Base-by-base conservation (phyloP, 2,113 vertebrate genomes). In the Cottus gobio region DNA sequence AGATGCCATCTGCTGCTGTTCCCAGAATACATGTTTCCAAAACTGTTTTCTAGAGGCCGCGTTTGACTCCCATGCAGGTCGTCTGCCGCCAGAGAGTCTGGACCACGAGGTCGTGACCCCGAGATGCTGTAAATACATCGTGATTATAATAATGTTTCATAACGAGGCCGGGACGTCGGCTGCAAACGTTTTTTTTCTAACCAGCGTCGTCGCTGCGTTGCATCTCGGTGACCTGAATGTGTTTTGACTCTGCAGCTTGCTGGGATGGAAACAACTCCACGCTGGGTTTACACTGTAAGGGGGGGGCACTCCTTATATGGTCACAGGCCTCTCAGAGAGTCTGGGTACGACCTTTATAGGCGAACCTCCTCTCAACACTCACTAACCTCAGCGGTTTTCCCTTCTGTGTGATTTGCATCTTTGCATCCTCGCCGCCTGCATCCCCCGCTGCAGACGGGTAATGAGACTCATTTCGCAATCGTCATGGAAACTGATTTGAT, bases 291-390 rank as follows among this genome's bases (percentile, higher is more conserved):
- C 78, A 85, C 28, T 22, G 57, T 10, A 16, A 10, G 61, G 68
- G 18, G 42, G 6, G 68, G 58, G 13, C 79, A 79, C 69, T 80
- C 92, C 91, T 91, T 91, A 90, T 91, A 85, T 90, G 91, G 91
- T 73, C 67, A 83, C 20, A 76, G 0, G 48, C 76, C 60, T 67
- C 56, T 52, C 75, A 61, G 50, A 30, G 61, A 54, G 69, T 65
- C 63, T 50, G 22, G 34, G 16, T 15, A 24, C 74, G n/a, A n/a
- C n/a, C n/a, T n/a, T n/a, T n/a, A n/a, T n/a, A n/a, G n/a, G n/a
- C n/a, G n/a, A n/a, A n/a, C n/a, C n/a, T n/a, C n/a, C n/a, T n/a
- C n/a, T n/a, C n/a, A n/a, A n/a, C n/a, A n/a, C n/a, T n/a, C n/a
- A n/a, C n/a, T n/a, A n/a, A n/a, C n/a, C n/a, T n/a, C n/a, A n/a